Evolutionary conservation across 2,797 vertebrate genomes (phyloP).

Genomic region (Emydoidea blandingii): DNA sequence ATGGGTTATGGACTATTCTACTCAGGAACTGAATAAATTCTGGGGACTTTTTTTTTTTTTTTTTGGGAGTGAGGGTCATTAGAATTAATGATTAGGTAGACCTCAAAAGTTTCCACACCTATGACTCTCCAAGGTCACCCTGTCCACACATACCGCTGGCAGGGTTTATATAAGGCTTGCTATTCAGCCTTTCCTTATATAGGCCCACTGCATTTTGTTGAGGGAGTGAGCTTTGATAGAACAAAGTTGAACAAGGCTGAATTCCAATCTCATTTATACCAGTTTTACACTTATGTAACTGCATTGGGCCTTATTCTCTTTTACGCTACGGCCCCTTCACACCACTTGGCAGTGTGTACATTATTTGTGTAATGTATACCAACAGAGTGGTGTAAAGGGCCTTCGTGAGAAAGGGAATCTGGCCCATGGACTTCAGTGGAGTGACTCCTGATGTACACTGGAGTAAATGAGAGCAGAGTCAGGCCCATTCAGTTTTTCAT

Average conservation of each 20-base stretch:
- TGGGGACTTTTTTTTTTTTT: not conserved
- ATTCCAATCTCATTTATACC: not conserved
- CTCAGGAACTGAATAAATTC: not conserved
- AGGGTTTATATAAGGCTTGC: not conserved
- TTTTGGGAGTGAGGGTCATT: not conserved
- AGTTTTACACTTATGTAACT: not conserved
- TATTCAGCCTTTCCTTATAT: not conserved
- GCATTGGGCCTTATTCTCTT: not conserved
- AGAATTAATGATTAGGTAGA: not conserved
- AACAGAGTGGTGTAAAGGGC: not conserved
- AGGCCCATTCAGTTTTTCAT: not conserved
- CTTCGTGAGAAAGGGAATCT: not conserved
- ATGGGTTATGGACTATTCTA: not conserved
- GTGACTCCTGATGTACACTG: not conserved
- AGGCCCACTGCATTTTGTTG: rapidly evolving
- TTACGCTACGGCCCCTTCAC: not conserved
- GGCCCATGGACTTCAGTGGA: not conserved
- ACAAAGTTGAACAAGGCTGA: not conserved
- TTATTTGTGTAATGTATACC: not conserved
- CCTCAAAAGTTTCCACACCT: not conserved
- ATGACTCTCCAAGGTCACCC: not conserved
- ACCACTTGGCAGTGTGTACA: not conserved
- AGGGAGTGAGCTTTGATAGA: not conserved
- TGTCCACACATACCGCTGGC: not conserved
- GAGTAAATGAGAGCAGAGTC: not conserved